Percentiles rank a stretch among this genome's conserved stretches.
phyloP scores from a whole-genome alignment of 2,888 invertebrate genomes.

The Athetis lepigone region DNA sequence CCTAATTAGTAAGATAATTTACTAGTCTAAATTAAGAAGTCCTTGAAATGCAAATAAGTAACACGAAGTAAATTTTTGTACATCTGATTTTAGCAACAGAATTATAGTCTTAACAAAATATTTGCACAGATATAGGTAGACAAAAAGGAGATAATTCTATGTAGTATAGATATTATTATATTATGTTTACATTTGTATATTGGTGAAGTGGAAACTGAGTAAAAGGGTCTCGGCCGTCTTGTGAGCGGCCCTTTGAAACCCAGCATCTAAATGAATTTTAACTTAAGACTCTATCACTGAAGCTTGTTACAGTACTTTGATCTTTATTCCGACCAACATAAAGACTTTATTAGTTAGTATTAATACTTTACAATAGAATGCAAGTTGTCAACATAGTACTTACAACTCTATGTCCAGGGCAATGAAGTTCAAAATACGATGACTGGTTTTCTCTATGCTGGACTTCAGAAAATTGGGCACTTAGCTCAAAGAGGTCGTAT shows the following conservation, averaged over 20 bases:
- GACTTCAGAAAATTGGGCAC: constrained; percentile 20
- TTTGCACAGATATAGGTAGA: no score
- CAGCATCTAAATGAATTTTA: neutral
- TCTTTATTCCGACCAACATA: neutral
- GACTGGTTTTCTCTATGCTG: neutral
- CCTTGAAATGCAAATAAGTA: constrained; percentile 33
- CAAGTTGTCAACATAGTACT: neutral
- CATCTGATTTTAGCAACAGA: constrained; percentile 8
- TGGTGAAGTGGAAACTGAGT: constrained; percentile 50
- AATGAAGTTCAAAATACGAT: neutral
- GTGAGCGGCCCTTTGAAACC: constrained; percentile 25
- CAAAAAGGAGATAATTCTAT: constrained; percentile 6
- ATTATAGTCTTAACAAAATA: neutral
- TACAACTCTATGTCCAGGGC: neutral
- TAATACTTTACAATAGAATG: neutral
- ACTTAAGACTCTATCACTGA: neutral
- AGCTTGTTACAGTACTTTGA: neutral
- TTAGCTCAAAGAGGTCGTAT: constrained; percentile 6
- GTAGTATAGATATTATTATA: constrained; percentile 2
- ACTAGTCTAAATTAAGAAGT: constrained; percentile 11
- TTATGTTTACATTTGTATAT: no score
- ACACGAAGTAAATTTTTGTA: neutral
- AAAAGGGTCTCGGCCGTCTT: constrained; percentile 45
- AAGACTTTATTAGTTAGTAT: neutral
- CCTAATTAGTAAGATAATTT: constrained; percentile 10